Evolutionary conservation across 92 coral and sea anemone genomes (phyloP), one percentile per base, ranked within the genome.

Genomic region (Desmophyllum pertusum): DNA sequence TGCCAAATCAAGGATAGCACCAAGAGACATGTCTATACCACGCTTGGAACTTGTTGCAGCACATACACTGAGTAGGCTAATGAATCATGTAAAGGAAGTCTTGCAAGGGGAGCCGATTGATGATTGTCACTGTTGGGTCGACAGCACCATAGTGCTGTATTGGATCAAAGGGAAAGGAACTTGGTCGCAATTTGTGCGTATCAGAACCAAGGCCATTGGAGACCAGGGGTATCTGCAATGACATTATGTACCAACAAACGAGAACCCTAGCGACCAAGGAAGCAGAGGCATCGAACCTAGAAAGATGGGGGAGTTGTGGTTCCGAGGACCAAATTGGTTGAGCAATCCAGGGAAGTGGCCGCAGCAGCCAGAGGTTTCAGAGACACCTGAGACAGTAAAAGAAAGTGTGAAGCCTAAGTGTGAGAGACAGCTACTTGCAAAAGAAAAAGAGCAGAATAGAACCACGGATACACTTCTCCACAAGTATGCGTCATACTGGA

Each of bases 41-140:
- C 83, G 91, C 21, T 36, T 84, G 72, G 94, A 91, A 48, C 89
- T 91, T 29, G 69, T 85, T 15, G 88, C 86, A 21, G 91, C 89
- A 38, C 87, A 83, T 46, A 87, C 79, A 23, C 70, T 91, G 57
- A 76, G 80, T 29, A 74, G 85, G 39, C 63, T 87, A 50, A 63
- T 91, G 74, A 79, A 76, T 27, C 87, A 91, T 72, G 76, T 91
- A 17, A 91, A 72, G 42, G 30, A 38, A 38, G 65, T 81, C 40
- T 62, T 89, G 57, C n/a, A 84, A 55, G 81, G 59, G 42, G 86
- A 75, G 31, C 83, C 81, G 1, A 36, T 85, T 66, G 41, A 57
- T n/a, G 83, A 80, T 39, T 79, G 30, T 55, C 87, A 85, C 75
- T 86, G 87, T 55, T 85, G 93, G 85, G 87, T 85, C 21, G 88